These are phyloP conservation scores for Drosophila limbata DNA, from an alignment of 2,888 invertebrate genomes.

Conservation along the genomic window DNA sequence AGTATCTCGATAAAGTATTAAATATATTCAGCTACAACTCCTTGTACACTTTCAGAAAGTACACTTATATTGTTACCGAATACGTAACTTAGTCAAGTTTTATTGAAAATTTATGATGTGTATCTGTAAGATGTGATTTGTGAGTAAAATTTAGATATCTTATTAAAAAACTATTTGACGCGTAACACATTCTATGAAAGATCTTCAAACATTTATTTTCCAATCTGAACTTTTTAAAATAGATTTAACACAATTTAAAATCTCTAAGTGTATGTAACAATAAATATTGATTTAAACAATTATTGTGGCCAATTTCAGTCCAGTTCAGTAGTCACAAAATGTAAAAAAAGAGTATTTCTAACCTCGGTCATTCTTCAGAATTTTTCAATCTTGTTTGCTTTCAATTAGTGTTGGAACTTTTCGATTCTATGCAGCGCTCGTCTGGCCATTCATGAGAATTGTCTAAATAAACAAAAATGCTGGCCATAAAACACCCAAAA, in stretches of 20 bases:
- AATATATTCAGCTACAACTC: background rate
- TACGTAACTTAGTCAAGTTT: background rate
- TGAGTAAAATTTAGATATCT: background rate
- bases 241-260: too few relatives aligned
- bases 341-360: slow-evolving; percentile 8
- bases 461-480: slow-evolving; percentile 69
- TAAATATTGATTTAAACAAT: too few relatives aligned
- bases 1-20: background rate
- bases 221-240: too few relatives aligned
- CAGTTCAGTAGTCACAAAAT: too few relatives aligned
- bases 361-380: slow-evolving; percentile 12
- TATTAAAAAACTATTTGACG: too few relatives aligned
- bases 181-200: too few relatives aligned
- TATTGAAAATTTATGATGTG: background rate
- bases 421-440: slow-evolving; percentile 33
- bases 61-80: background rate
- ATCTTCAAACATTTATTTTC: too few relatives aligned
- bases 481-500: slow-evolving; percentile 60
- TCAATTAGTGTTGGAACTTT: slow-evolving; percentile 75
- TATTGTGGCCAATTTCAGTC: too few relatives aligned
- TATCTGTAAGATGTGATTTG: background rate
- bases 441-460: slow-evolving; percentile 63
- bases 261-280: too few relatives aligned
- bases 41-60: background rate
- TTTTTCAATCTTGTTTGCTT: slow-evolving; percentile 65